Evolutionary conservation across 1,140 invertebrate genomes (phyloP).

Genomic region (Drosophila nebulosa): DNA sequence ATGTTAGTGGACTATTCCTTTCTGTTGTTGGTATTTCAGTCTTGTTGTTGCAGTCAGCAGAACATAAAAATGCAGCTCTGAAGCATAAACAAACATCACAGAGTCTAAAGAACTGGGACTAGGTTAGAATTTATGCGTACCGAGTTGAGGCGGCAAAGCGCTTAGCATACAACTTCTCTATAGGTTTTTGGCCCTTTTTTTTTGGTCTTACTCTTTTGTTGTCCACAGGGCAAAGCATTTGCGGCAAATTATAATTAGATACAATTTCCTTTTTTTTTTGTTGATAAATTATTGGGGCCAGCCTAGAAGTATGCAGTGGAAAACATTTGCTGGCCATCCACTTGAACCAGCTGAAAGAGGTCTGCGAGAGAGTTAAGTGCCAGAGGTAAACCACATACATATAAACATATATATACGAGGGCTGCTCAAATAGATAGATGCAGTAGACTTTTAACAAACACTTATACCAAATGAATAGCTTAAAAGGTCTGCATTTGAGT

Average conservation of each 20-base stretch:
- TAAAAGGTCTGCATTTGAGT: no score
- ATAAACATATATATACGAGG: not conserved
- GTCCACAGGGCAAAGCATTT: conserved; percentile 18
- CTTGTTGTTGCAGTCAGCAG: conserved; percentile 33
- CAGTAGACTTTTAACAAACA: no score
- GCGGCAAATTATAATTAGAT: conserved; percentile 69
- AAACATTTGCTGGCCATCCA: not conserved
- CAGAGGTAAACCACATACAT: not conserved
- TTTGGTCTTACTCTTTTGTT: not conserved
- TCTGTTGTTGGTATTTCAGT: not conserved
- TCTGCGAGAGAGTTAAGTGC: not conserved
- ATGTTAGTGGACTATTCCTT: conserved; percentile 34
- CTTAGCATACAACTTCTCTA: conserved; percentile 53
- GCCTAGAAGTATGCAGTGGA: conserved; percentile 24
- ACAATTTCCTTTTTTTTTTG: conserved; percentile 63
- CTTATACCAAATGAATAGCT: no score
- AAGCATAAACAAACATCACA: conserved; percentile 67
- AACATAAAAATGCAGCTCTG: conserved; percentile 74
- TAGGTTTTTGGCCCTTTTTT: not conserved
- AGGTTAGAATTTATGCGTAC: conserved; percentile 60
- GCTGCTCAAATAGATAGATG: not conserved
- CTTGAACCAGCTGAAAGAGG: not conserved
- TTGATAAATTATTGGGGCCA: conserved; percentile 26
- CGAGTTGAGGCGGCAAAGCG: conserved; percentile 58
- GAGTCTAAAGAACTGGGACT: conserved; percentile 23